phyloP scores from a whole-genome alignment of 2,888 invertebrate species.

The Eristalis arbustorum region DNA sequence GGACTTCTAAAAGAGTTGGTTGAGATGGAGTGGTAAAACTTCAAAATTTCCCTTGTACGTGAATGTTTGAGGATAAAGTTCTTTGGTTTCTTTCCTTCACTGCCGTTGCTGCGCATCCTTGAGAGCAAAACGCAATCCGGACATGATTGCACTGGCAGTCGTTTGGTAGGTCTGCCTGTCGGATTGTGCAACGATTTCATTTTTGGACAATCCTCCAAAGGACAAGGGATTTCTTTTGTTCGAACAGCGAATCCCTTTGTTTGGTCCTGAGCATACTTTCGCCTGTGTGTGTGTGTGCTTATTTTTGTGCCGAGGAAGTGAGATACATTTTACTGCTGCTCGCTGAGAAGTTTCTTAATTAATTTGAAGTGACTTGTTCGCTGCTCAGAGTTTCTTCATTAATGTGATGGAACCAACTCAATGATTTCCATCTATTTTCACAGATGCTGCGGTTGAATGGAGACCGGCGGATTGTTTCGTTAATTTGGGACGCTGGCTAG shows the following conservation, averaged over 20 bases:
- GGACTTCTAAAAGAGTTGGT: conserved; percentile 52
- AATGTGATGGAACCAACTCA: background rate
- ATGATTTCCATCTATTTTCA: background rate
- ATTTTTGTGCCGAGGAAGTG: background rate
- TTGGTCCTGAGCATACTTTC: background rate
- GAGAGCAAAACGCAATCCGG: conserved; percentile 39
- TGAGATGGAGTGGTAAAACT: background rate
- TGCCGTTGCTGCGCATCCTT: conserved; percentile 5
- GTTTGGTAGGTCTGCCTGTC: background rate
- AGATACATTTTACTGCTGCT: background rate
- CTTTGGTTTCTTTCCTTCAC: conserved; percentile 14
- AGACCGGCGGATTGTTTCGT: no score
- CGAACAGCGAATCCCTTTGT: conserved; percentile 2
- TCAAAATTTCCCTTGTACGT: background rate
- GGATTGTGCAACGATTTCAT: conserved; percentile 41
- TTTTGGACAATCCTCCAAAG: conserved; percentile 23
- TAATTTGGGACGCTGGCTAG: no score
- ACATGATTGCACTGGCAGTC: conserved; percentile 50
- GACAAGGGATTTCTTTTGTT: conserved; percentile 11
- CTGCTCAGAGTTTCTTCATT: background rate
- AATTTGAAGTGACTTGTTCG: conserved; percentile 13
- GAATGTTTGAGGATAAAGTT: background rate
- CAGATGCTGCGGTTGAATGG: background rate
- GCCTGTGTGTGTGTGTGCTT: no score
- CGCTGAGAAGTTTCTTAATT: conserved; percentile 7